Percentiles rank a stretch among this genome's conserved stretches.
Evolutionary conservation across 2,113 vertebrate genomes (phyloP).

Genomic region (Odobenus rosmarus): DNA sequence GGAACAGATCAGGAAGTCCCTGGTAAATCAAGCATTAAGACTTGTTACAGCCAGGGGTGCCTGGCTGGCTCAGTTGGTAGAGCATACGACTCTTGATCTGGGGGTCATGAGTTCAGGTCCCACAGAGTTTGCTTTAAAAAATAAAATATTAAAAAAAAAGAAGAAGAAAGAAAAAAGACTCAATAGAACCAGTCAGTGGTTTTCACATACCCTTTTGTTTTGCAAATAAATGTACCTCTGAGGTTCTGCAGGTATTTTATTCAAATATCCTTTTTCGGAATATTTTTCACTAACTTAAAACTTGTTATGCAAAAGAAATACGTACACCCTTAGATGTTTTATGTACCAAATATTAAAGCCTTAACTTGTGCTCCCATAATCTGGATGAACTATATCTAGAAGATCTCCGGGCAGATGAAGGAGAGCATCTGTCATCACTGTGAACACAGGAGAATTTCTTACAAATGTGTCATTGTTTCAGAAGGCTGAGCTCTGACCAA

Average conservation of each 20-base stretch:
- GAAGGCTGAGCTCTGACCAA: background rate
- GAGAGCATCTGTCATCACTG: background rate
- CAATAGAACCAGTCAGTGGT: background rate
- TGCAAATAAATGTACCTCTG: constrained; percentile 6
- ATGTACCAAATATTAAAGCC: background rate
- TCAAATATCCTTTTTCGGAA: background rate
- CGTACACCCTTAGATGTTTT: background rate
- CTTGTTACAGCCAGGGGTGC: background rate
- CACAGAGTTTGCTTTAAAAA: background rate
- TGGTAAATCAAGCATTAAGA: background rate
- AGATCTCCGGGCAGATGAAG: background rate
- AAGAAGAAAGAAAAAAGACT: background rate
- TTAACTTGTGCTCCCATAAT: background rate
- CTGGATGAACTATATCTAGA: background rate
- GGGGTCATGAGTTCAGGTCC: background rate
- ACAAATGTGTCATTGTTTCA: constrained; percentile 46
- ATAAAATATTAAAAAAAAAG: background rate
- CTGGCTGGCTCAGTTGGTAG: background rate
- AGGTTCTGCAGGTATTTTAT: background rate
- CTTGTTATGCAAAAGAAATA: background rate
- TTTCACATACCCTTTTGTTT: constrained; percentile 13
- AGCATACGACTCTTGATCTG: background rate
- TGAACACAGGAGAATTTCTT: background rate
- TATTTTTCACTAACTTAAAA: constrained; percentile 16
- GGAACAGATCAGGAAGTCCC: background rate